Evolutionary conservation across 1,140 invertebrate species (phyloP).

Genomic region (Drusus annulatus): DNA sequence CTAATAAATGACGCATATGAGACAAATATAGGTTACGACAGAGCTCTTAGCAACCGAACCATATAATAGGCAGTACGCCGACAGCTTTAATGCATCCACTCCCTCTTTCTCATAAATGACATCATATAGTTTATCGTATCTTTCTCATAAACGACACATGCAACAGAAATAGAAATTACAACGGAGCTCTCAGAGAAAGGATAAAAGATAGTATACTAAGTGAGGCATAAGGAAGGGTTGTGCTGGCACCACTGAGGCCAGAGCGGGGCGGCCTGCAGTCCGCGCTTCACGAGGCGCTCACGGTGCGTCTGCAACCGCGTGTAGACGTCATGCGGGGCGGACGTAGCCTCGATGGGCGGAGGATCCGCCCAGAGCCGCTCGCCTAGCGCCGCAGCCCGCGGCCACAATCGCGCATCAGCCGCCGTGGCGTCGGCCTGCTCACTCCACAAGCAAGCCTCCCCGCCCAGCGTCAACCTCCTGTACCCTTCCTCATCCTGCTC

Average conservation of each 20-base stretch:
- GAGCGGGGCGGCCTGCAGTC: constrained; percentile 78
- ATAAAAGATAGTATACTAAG: constrained; percentile 2
- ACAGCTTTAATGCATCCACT: too few relatives aligned
- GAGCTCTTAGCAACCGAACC: too few relatives aligned
- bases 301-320: constrained; percentile 77
- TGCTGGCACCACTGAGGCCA: constrained; percentile 84
- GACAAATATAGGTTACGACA: too few relatives aligned
- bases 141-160: too few relatives aligned
- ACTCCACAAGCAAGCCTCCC: constrained; percentile 82
- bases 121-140: too few relatives aligned
- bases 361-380: constrained; percentile 75
- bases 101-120: too few relatives aligned
- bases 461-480: constrained; percentile 80
- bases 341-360: constrained; percentile 62
- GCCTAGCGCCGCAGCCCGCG: constrained; percentile 79
- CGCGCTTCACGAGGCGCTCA: constrained; percentile 74
- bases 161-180: too few relatives aligned
- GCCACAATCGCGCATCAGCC: constrained; percentile 80
- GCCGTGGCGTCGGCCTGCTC: constrained; percentile 77
- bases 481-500: constrained; percentile 71
- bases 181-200: too few relatives aligned
- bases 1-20: too few relatives aligned
- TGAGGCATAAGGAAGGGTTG: constrained; percentile 81
- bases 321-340: constrained; percentile 73
- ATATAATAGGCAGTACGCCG: too few relatives aligned